Evolutionary conservation across 2,113 vertebrate species (phyloP).

Genomic region (Diphyllodes magnificus): DNA sequence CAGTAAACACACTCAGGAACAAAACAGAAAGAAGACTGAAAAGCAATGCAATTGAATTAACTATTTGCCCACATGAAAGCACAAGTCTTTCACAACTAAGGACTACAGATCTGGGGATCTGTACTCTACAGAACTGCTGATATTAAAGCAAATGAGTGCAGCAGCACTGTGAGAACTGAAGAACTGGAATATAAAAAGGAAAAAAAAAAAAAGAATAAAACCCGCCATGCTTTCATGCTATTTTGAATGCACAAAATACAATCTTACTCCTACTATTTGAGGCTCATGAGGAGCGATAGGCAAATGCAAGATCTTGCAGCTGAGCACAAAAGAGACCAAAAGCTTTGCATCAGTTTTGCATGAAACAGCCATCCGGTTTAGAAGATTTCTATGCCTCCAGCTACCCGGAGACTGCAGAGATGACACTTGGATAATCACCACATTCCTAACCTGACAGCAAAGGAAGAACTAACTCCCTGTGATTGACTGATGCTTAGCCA

Average conservation of each 20-base stretch:
- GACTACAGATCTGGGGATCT: not conserved
- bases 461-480: not conserved
- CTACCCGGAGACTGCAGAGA: not conserved
- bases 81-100: not conserved
- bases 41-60: not conserved
- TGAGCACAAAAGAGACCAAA: not conserved
- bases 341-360: not conserved
- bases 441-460: not conserved
- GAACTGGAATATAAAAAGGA: not conserved
- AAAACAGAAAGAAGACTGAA: not conserved
- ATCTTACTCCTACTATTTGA: not conserved
- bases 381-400: not conserved
- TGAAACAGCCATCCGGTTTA: not conserved
- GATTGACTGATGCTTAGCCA: not conserved
- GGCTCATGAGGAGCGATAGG: fast-evolving
- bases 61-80: not conserved
- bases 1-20: not conserved
- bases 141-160: not conserved
- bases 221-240: fast-evolving
- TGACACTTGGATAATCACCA: not conserved
- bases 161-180: not conserved
- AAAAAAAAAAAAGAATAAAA: not conserved
- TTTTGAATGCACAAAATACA: not conserved
- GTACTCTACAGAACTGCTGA: not conserved
- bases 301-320: not conserved